Evolutionary conservation across 2,797 vertebrate genomes (phyloP).

Genomic region (Characodon lateralis): DNA sequence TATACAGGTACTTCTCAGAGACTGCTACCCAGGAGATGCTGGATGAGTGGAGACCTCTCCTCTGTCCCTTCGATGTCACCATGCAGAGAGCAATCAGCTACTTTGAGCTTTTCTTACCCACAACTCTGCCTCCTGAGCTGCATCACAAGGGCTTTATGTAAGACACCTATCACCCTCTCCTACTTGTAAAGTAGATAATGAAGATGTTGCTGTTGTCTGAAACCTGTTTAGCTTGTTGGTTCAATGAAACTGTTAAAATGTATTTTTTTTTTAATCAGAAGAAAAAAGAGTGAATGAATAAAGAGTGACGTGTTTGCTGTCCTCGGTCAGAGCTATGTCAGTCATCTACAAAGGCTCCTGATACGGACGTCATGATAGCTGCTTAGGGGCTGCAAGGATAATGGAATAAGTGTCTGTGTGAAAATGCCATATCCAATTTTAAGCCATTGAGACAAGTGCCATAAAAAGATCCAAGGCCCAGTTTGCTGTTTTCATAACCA

Average conservation of each 20-base stretch:
- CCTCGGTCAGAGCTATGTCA: neutral
- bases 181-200: neutral
- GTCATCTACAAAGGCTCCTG: conserved; percentile 13
- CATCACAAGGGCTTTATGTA: conserved; percentile 96
- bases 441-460: conserved; percentile 6
- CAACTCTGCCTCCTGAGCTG: conserved; percentile 92
- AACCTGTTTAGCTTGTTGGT: neutral
- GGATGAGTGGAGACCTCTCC: conserved; percentile 94
- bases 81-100: conserved; percentile 98
- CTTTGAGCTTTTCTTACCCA: conserved; percentile 96
- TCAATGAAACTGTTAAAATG: conserved; percentile 3
- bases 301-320: neutral
- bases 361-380: conserved; percentile 19
- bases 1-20: conserved; percentile 90
- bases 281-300: conserved; percentile 19
- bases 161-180: conserved; percentile 50
- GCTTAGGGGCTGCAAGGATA: conserved; percentile 19
- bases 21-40: conserved; percentile 94
- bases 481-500: conserved; percentile 1
- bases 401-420: conserved; percentile 19
- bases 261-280: neutral
- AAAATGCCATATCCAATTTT: conserved; percentile 22
- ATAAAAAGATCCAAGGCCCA: conserved; percentile 12
- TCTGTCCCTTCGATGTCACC: conserved; percentile 97
- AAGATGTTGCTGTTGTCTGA: neutral